A percentile compares a stretch with the other conserved stretches of the same genome.
Evolutionary conservation across 2,113 vertebrate genomes (phyloP).

Genomic region (Oreotrochilus melanogaster): DNA sequence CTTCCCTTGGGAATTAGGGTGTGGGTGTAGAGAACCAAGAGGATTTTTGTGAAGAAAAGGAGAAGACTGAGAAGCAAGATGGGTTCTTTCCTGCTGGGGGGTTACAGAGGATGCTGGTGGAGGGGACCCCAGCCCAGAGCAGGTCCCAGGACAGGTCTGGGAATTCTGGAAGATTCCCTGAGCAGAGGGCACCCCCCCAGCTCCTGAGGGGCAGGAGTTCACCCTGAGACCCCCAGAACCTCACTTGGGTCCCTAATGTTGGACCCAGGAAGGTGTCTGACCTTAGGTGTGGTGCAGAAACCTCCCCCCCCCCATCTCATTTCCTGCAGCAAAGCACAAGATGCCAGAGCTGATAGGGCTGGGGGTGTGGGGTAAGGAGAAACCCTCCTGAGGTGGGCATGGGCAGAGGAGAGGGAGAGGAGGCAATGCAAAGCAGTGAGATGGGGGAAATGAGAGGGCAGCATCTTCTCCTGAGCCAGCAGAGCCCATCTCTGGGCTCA

Average conservation of each 20-base stretch:
- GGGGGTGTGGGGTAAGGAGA: background rate
- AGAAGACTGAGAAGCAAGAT: background rate
- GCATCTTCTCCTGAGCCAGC: background rate
- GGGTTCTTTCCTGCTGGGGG: background rate
- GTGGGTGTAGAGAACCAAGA: background rate
- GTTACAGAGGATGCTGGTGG: background rate
- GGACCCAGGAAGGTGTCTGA: background rate
- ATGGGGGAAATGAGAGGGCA: background rate
- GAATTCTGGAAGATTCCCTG: background rate
- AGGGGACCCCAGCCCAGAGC: background rate
- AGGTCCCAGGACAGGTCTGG: background rate
- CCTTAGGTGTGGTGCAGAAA: background rate
- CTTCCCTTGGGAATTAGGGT: background rate
- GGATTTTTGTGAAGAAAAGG: background rate
- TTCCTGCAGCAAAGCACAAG: background rate
- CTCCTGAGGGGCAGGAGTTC: background rate
- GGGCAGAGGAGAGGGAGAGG: background rate
- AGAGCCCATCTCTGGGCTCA: background rate
- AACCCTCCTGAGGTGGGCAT: background rate
- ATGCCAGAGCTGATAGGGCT: background rate
- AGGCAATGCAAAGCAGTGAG: background rate
- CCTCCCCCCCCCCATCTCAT: background rate
- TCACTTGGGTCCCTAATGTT: background rate
- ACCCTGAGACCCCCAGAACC: accelerated
- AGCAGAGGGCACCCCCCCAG: background rate